Evolutionary conservation across 2,888 invertebrate species (phyloP).

Genomic region (Volucella inanis): DNA sequence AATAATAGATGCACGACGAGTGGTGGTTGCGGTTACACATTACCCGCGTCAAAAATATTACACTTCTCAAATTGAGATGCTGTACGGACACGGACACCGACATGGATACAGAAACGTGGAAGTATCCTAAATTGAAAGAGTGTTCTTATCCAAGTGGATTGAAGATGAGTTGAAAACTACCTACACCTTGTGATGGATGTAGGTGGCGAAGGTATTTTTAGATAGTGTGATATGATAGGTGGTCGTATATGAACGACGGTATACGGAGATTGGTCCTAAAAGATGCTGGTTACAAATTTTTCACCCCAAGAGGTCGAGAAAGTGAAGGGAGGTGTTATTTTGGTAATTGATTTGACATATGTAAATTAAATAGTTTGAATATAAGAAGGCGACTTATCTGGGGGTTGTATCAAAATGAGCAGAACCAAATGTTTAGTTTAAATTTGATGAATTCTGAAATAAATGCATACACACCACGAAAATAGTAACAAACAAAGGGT

Average conservation of each 20-base stretch:
- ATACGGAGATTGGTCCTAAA: not conserved
- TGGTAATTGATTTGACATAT: too few species aligned
- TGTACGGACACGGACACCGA: too few species aligned
- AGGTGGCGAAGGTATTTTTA: constrained; percentile 47
- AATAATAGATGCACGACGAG: constrained; percentile 68
- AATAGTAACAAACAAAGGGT: too few species aligned
- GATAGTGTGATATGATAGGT: constrained; percentile 31
- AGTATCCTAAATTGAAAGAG: constrained; percentile 12
- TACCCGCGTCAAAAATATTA: constrained; percentile 66
- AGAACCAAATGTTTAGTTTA: too few species aligned
- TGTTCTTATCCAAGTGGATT: constrained; percentile 46
- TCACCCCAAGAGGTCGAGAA: too few species aligned
- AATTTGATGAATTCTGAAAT: too few species aligned
- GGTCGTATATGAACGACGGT: constrained; percentile 3
- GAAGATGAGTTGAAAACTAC: constrained; percentile 52
- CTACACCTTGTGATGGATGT: constrained; percentile 27
- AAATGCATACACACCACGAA: too few species aligned
- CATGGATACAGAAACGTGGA: too few species aligned
- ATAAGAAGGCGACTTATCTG: too few species aligned
- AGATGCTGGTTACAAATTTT: constrained; percentile 30
- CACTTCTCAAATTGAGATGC: constrained; percentile 60
- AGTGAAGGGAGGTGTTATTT: too few species aligned
- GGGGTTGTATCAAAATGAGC: too few species aligned
- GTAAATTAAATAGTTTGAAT: too few species aligned
- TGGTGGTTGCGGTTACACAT: constrained; percentile 71